Base-by-base conservation (phyloP, 2,113 vertebrate species). In the Brachionichthys hirsutus region DNA sequence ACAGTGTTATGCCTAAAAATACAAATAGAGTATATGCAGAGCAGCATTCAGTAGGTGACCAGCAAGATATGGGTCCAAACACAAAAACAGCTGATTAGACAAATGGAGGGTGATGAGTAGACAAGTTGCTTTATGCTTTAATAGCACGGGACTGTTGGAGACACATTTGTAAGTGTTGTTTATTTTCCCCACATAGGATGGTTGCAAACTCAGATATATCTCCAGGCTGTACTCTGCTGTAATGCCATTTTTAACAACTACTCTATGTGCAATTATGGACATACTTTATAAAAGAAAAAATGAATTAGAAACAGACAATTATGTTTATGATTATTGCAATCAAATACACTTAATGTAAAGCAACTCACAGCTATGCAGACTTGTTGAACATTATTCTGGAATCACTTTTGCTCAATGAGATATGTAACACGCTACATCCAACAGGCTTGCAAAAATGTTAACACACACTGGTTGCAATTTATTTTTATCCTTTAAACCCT, bases 71-170 rank as follows among this genome's bases (percentile, higher is more conserved):
- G 18, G 18, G 17, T 35, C 14, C 14, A 62, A 51, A 60, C 47
- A 42, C 14, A 54, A 17, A 62, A 71, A 52, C 20, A 62, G 51
- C 62, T 54, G 42, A 63, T 59, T 56, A 2, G 40, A 47, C 59
- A 63, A 44, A 55, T 5, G 40, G 12, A 41, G 42, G 48, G 43
- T 17, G 56, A 77, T 42, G 35, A 48, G 42, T 35, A 46, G 30
- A 79, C 52, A 52, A 67, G 38, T 46, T 46, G 4, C 16, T 66
- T 75, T 64, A 55, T 63, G 74, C 24, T 58, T 44, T 70, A 40
- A 65, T 36, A 67, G 19, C 15, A 11, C 24, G 5, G 24, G 24
- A 30, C 24, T 30, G 24, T 30, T 8, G 4, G 24, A 3, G 24
- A 30, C 24, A 30, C 24, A 30, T 6, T 8, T 30, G 8, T 30